Evolutionary conservation across 2,888 invertebrate genomes (phyloP), one percentile per base, ranked within the genome.

Genomic region (Argyra leucocephala): DNA sequence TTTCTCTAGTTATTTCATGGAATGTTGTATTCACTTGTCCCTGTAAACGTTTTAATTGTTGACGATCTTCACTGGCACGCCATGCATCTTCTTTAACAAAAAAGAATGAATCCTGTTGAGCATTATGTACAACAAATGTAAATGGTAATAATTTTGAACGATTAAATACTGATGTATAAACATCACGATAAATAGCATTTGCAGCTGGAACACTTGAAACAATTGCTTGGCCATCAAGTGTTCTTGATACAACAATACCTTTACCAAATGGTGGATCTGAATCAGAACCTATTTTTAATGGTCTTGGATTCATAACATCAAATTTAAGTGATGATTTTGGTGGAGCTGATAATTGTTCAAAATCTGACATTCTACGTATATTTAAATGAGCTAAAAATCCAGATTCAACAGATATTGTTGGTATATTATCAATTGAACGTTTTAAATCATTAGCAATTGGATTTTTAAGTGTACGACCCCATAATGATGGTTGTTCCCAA

Each of bases 1-100:
- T 84, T 74, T 91, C 91, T 63, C 86, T 86, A 0, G 82, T 81
- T 48, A 86, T 86, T 76, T 93, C 93, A 78, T 93, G 93, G 85
- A 92, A 91, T 23, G 94, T 93, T 65, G 92, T 91, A 77, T 95
- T 95, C 62, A 94, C 88, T 77, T 93, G 91, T 7, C 93, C 91
- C 72, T 93, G 93, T 72, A 95, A 84, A 12, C 94, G 86, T 76
- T 94, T 93, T 71, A 95, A 78, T 75, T 94, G 93, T 69, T 90
- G 91, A 71, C 90, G 88, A 76, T 95, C 94, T 73, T 93, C 93
- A 67, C 88, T 88, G 7, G 93, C 91, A 59, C 92, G 88, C 92
- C 93, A 93, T 1, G 89, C 87, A 70, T 93, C 91, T 75, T 93
- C 93, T 76, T 95, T 95, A 22, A 94, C 92, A 76, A 95, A 95